Percentiles rank a stretch among this genome's conserved stretches.
Conservation (phyloP, 2,888 invertebrate genomes). For the Frankliniella fusca region DNA sequence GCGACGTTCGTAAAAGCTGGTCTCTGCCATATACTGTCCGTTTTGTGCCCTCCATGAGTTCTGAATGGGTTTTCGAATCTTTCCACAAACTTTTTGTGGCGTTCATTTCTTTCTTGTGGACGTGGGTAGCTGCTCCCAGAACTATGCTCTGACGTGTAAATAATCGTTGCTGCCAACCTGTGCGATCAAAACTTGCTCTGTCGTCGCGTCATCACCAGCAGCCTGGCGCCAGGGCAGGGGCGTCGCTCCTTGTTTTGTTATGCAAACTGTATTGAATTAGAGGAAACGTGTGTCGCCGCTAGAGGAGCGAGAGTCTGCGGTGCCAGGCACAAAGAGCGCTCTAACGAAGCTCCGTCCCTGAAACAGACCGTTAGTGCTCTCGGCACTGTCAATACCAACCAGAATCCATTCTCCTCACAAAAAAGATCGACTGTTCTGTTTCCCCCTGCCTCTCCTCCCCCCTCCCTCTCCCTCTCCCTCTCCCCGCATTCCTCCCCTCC, state of each 20-base stretch:
- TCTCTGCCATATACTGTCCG: too few relatives aligned
- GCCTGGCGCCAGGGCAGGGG: not conserved
- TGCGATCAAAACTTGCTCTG: not conserved
- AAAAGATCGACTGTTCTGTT: slow-evolving; percentile 15
- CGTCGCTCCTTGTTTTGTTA: not conserved
- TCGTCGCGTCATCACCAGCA: not conserved
- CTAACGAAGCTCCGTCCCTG: slow-evolving; percentile 24
- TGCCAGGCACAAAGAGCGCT: slow-evolving; percentile 2
- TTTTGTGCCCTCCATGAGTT: too few relatives aligned
- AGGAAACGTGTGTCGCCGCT: slow-evolving; percentile 9
- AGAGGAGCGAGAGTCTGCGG: not conserved
- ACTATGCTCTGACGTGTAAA: too few relatives aligned
- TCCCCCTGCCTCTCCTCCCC: not conserved
- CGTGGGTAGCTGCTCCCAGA: too few relatives aligned
- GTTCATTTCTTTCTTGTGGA: too few relatives aligned
- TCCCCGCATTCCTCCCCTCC: not conserved
- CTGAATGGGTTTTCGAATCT: too few relatives aligned
- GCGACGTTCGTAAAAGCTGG: too few relatives aligned
- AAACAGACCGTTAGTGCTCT: slow-evolving; percentile 26
- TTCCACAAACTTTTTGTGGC: too few relatives aligned
- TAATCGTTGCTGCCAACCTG: not conserved
- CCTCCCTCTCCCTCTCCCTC: too few relatives aligned
- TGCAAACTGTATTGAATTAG: not conserved
- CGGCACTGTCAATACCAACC: slow-evolving; percentile 25
- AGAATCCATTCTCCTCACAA: slow-evolving; percentile 24